These are phyloP conservation scores for Salvator merianae DNA, from an alignment of 2,113 vertebrate genomes.

Conservation along the genomic window DNA sequence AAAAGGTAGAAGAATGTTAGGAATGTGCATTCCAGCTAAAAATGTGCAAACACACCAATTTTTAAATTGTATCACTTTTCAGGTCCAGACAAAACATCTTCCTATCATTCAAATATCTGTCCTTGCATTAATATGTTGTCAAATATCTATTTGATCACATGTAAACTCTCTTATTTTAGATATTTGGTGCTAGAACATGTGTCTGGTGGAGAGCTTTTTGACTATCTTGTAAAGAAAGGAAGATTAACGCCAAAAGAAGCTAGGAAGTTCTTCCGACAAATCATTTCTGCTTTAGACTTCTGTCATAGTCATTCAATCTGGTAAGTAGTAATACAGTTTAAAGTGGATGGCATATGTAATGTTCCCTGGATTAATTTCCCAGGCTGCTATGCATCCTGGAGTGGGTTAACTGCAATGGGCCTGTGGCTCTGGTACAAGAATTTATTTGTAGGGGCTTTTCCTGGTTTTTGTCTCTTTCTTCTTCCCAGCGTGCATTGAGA, in stretches of 20 bases:
- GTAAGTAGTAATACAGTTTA: conserved; percentile 77
- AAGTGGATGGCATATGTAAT: neutral
- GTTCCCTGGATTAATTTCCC: no score
- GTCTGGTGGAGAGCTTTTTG: conserved; percentile 97
- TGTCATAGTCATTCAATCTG: conserved; percentile 99
- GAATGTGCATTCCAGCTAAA: neutral
- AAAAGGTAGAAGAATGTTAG: conserved; percentile 18
- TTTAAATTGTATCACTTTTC: conserved; percentile 9
- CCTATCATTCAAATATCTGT: neutral
- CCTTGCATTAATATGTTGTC: neutral
- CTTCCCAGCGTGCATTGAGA: no score
- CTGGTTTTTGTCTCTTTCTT: no score
- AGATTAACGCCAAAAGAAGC: conserved; percentile 98
- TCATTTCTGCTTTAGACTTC: conserved; percentile 98
- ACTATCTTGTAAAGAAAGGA: conserved; percentile 99
- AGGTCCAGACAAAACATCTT: conserved; percentile 11
- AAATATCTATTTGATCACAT: fast-evolving
- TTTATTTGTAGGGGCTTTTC: no score
- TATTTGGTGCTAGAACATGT: conserved; percentile 99
- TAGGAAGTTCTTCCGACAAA: conserved; percentile 98
- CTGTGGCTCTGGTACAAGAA: no score
- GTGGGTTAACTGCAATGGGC: no score
- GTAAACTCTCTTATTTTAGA: conserved; percentile 70
- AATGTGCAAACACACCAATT: conserved; percentile 1
- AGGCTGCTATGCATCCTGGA: no score